Percentiles rank a stretch among this genome's conserved stretches.
phyloP scores from a whole-genome alignment of 2,113 vertebrate species.

The Ceyx cyanopectus region DNA sequence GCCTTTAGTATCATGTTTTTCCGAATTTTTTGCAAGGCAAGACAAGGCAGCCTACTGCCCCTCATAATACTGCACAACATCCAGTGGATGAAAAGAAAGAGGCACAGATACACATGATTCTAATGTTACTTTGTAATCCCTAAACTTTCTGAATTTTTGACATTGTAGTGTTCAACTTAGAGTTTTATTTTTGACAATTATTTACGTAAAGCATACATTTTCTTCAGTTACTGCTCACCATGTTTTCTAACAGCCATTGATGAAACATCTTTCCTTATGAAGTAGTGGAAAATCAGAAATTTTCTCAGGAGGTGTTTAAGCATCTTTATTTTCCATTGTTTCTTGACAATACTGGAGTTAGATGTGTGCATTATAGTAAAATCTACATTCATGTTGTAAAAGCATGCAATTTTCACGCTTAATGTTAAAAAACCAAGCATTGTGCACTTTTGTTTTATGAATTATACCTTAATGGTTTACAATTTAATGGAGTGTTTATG shows the following conservation, averaged over 20 bases:
- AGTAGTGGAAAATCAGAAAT: neutral
- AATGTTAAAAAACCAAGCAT: accelerated
- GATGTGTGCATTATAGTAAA: neutral
- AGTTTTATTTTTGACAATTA: neutral
- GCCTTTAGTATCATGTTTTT: neutral
- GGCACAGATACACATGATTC: neutral
- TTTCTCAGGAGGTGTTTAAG: neutral
- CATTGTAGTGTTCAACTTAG: neutral
- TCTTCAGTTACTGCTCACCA: neutral
- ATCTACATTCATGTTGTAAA: neutral
- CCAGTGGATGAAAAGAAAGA: neutral
- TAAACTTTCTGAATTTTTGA: neutral
- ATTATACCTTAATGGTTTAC: neutral
- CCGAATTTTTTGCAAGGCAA: neutral
- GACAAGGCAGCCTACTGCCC: accelerated
- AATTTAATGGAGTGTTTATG: neutral
- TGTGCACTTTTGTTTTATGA: neutral
- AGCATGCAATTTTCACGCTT: neutral
- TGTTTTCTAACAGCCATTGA: neutral
- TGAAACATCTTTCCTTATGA: neutral
- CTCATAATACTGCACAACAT: neutral
- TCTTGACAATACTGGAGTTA: neutral
- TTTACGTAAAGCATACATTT: neutral
- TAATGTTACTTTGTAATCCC: neutral
- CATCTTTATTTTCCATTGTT: neutral